Base-by-base conservation (phyloP, 1,140 invertebrate genomes). In the Pseudomyrmex sp. region DNA sequence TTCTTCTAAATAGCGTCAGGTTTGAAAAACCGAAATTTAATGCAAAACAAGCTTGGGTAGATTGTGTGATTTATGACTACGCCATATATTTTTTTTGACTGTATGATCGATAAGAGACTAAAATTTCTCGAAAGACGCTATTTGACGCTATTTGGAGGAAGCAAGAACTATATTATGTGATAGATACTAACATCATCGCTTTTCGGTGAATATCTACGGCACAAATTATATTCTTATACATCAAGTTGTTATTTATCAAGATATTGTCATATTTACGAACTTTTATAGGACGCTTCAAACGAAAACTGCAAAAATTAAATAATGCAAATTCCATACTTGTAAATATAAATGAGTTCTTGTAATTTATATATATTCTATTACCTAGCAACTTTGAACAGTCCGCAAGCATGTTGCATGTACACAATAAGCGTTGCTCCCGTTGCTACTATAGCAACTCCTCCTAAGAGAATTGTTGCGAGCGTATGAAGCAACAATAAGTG, bases 191-290 rank as follows among this genome's bases (percentile, higher is more conserved):
- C 20, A 46, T 26, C 20, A 58, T 72, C 1, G 54, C 69, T 52
- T 58, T 52, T 26, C 69, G 50, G 8, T 72, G 54, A 58, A 72
- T 56, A 44, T 54, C 23, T 58, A 54, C 15, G 3, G 52, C 69
- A 72, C 9, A 18, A 58, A 44, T 35, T 72, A 58, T 58, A 2
- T 13, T 12, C 2, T 35, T 46, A 35, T 56, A 4, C 1, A n/a
- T 1, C 2, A 54, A 26, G 1, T 56, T 54, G 2, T 35, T 18
- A 9, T 63, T 63, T n/a, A 15, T 26, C 15, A 44, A 44, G n/a
- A 63, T 44, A 62, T 13, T 1, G 35, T 62, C 26, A 2, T 62
- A 52, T 13, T 12, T 52, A 52, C 13, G 2, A 13, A 52, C 7
- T 3, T 52, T 0, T 52, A 52, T 52, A 12, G 1, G 2, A 1